Conservation (phyloP, 2,888 invertebrate genomes). For the Drosophila anomalata region DNA sequence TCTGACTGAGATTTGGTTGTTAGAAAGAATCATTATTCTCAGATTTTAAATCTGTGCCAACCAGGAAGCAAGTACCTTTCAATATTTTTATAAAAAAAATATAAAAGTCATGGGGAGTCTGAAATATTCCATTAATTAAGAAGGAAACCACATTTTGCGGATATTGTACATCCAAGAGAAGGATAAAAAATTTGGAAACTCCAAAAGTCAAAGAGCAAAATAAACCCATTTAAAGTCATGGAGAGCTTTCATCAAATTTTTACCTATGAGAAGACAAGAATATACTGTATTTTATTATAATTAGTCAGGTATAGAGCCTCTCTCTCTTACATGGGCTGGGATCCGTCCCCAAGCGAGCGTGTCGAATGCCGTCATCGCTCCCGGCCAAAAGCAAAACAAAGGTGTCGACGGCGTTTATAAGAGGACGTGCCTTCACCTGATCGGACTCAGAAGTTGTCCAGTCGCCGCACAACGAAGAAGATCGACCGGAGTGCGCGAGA, state of each 20-base stretch:
- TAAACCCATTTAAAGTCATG: background rate
- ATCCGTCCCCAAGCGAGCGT: conserved; percentile 7
- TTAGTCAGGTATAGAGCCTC: conserved; percentile 40
- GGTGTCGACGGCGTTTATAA: conserved; percentile 70
- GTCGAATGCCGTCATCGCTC: conserved; percentile 34
- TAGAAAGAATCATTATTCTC: no score
- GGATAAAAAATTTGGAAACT: background rate
- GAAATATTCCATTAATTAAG: background rate
- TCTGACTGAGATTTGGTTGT: no score
- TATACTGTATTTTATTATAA: conserved; percentile 44
- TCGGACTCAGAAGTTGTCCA: conserved; percentile 71
- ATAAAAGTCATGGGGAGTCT: background rate
- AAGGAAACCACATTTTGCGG: background rate
- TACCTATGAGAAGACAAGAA: conserved; percentile 5
- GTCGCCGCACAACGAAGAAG: conserved; percentile 66
- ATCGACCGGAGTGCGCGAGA: conserved; percentile 16
- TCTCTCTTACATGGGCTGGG: conserved; percentile 21
- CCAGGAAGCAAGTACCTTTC: background rate
- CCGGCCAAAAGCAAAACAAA: conserved; percentile 14
- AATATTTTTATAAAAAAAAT: background rate
- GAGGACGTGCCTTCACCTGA: conserved; percentile 70
- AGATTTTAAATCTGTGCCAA: no score
- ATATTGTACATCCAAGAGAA: background rate
- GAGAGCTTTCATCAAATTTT: conserved; percentile 12
- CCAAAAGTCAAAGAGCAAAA: background rate